phyloP scores from a whole-genome alignment of 2,888 invertebrate species.

The Trachelus tabidus region DNA sequence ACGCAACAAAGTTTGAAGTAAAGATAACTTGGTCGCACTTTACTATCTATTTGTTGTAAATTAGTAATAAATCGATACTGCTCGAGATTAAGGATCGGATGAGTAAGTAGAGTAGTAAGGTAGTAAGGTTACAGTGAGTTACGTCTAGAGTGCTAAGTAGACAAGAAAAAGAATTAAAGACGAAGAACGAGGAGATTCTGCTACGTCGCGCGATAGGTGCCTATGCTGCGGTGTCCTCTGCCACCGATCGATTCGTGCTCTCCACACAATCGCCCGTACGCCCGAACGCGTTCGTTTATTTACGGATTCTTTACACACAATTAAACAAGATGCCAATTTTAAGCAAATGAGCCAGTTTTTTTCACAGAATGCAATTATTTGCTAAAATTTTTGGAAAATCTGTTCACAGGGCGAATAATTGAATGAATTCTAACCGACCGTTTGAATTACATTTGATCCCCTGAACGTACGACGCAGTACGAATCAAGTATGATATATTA shows the following conservation, averaged over 20 bases:
- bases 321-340: too few species aligned
- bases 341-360: too few species aligned
- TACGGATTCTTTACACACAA: too few species aligned
- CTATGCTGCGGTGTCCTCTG: not conserved
- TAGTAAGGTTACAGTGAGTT: slow-evolving; percentile 25
- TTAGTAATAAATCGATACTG: slow-evolving; percentile 15
- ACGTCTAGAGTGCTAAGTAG: slow-evolving; percentile 31
- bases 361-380: too few species aligned
- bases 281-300: too few species aligned
- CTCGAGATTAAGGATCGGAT: too few species aligned
- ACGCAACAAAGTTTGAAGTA: slow-evolving; percentile 32
- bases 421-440: too few species aligned
- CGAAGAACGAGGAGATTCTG: slow-evolving; percentile 15
- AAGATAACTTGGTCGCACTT: slow-evolving; percentile 37
- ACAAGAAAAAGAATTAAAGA: slow-evolving; percentile 21
- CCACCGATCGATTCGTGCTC: not conserved
- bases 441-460: too few species aligned
- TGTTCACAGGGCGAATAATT: too few species aligned
- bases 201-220: not conserved
- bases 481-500: not conserved
- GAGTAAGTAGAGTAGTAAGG: slow-evolving; percentile 25
- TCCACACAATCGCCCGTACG: too few species aligned
- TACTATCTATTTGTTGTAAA: slow-evolving; percentile 46
- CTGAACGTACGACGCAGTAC: not conserved
- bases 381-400: too few species aligned